Conservation (phyloP, 2,113 vertebrate genomes). For the Dissostichus mawsoni region DNA sequence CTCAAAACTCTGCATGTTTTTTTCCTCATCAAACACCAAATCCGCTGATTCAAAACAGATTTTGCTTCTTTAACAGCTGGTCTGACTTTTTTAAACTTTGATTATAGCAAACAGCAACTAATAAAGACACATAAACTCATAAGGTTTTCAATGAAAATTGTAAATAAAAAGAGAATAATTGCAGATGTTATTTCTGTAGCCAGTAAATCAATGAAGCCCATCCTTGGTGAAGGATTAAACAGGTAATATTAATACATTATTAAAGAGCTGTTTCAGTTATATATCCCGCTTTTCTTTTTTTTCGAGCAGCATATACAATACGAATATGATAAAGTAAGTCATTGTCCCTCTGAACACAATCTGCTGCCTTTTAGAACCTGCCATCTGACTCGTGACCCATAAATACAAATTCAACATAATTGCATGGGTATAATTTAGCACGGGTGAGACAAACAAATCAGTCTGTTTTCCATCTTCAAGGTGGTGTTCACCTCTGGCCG, state of each 20-base stretch:
- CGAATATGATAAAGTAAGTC: not conserved
- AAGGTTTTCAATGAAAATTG: not conserved
- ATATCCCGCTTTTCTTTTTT: not conserved
- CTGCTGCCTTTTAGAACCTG: not conserved
- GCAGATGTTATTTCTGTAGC: not conserved
- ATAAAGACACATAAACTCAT: not conserved
- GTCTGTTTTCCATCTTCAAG: conserved; percentile 50
- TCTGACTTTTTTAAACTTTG: not conserved
- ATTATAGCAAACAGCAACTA: not conserved
- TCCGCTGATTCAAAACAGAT: too few relatives aligned
- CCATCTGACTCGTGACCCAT: conserved; percentile 18
- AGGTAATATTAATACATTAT: too few relatives aligned
- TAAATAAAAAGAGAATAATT: not conserved
- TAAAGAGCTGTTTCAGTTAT: not conserved
- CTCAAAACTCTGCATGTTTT: too few relatives aligned
- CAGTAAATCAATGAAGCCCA: not conserved
- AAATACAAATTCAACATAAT: conserved; percentile 24
- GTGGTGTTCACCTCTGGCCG: conserved; percentile 45
- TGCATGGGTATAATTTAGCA: conserved; percentile 43
- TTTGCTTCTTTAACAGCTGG: too few relatives aligned
- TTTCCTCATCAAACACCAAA: too few relatives aligned
- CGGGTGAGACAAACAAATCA: conserved; percentile 42
- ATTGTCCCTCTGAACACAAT: conserved; percentile 31
- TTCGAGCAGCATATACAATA: not conserved
- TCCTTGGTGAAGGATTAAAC: conserved; percentile 1